Evolutionary conservation across 1,140 invertebrate genomes (phyloP).

Genomic region (Cylas formicarius): DNA sequence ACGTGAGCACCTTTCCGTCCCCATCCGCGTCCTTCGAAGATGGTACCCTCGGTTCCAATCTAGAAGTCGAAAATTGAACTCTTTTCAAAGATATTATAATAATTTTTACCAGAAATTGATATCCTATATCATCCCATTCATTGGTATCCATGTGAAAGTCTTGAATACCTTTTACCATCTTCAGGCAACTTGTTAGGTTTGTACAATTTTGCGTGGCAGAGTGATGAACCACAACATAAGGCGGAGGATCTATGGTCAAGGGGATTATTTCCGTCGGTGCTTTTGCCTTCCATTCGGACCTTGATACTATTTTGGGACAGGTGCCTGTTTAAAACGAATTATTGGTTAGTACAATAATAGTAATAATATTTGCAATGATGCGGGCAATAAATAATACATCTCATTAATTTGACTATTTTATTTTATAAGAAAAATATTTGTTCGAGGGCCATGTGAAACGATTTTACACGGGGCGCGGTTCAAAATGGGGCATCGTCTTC

Average conservation of each 20-base stretch:
- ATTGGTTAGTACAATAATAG: too few relatives aligned
- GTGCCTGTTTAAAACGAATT: too few relatives aligned
- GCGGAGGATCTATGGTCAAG: conserved; percentile 24
- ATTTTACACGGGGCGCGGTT: too few relatives aligned
- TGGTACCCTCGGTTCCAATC: conserved; percentile 51
- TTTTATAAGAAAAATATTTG: too few relatives aligned
- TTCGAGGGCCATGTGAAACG: too few relatives aligned
- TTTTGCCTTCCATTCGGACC: conserved; percentile 27
- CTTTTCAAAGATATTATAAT: too few relatives aligned
- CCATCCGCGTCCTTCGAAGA: conserved; percentile 68
- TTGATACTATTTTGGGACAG: conserved; percentile 24
- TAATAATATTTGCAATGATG: too few relatives aligned
- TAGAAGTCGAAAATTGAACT: too few relatives aligned
- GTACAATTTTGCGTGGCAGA: conserved; percentile 31
- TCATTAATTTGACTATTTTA: too few relatives aligned
- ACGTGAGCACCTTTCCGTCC: conserved; percentile 58
- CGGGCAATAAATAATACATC: too few relatives aligned
- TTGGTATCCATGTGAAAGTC: conserved; percentile 50
- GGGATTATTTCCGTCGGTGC: background rate
- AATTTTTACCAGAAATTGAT: conserved; percentile 57
- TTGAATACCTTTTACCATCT: conserved; percentile 45
- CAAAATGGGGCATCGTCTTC: too few relatives aligned
- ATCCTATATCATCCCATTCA: conserved; percentile 51
- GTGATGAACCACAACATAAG: conserved; percentile 33
- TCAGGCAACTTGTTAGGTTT: conserved; percentile 42